phyloP scores from a whole-genome alignment of 2,113 vertebrate genomes.

The Meles meles region DNA sequence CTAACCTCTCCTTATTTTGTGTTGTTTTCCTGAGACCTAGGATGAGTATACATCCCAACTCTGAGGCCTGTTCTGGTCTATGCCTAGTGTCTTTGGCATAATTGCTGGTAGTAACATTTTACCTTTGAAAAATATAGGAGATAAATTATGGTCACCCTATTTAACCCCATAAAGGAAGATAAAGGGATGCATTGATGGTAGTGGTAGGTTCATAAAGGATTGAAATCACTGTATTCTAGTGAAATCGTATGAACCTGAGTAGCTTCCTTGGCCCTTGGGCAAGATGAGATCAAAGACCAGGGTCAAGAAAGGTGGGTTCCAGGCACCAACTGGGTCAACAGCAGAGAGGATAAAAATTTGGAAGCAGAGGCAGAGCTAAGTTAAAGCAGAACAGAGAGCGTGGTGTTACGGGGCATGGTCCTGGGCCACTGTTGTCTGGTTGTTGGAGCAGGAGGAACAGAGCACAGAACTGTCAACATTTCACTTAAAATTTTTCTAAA shows the following conservation, averaged over 20 bases:
- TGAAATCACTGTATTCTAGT: background rate
- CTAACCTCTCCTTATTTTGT: background rate
- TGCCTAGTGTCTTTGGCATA: background rate
- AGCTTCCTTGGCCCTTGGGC: background rate
- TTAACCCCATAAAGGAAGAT: background rate
- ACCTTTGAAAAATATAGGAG: background rate
- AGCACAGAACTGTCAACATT: background rate
- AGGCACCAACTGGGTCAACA: background rate
- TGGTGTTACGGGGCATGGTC: too few species aligned
- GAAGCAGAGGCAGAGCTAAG: background rate
- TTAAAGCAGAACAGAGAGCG: background rate
- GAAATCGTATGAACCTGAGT: background rate
- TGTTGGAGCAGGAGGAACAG: background rate
- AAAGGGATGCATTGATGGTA: background rate
- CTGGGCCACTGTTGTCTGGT: background rate
- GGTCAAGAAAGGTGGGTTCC: background rate
- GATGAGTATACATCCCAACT: background rate
- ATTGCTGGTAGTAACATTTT: background rate
- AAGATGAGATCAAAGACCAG: background rate
- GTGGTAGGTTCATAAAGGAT: background rate
- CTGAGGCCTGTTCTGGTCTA: background rate
- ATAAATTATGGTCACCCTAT: background rate
- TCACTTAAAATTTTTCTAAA: background rate
- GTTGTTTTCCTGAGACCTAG: background rate
- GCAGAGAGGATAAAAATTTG: background rate